Evolutionary conservation across 2,888 invertebrate species (phyloP).

Genomic region (Aphidius colemani): DNA sequence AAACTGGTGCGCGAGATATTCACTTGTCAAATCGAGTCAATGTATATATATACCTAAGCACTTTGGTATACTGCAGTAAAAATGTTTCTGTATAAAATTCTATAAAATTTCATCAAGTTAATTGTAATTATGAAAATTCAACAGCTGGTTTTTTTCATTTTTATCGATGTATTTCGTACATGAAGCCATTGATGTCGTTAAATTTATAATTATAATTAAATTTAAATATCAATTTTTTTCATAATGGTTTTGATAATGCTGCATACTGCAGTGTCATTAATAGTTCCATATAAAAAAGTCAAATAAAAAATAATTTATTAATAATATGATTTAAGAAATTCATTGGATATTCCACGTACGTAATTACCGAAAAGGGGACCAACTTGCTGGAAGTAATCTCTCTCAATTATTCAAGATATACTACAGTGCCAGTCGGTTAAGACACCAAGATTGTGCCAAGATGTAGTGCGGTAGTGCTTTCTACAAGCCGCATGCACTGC

Average conservation of each 20-base stretch:
- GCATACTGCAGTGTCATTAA: too few species aligned
- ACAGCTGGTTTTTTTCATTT: slow-evolving; percentile 8
- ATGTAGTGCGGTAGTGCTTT: not conserved
- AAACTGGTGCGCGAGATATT: slow-evolving; percentile 54
- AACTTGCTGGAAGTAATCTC: slow-evolving; percentile 45
- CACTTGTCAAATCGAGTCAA: slow-evolving; percentile 59
- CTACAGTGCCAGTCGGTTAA: too few species aligned
- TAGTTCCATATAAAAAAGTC: not conserved
- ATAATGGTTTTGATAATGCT: not conserved
- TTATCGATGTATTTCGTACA: too few species aligned
- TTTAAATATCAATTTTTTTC: too few species aligned
- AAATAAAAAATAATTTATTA: not conserved
- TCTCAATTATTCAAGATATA: slow-evolving; percentile 49
- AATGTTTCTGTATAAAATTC: too few species aligned
- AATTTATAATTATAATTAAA: too few species aligned
- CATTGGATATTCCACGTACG: slow-evolving; percentile 50
- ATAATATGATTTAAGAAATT: slow-evolving; percentile 5
- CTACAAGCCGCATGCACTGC: not conserved
- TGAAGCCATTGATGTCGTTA: too few species aligned
- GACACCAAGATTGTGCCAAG: not conserved
- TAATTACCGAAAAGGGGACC: slow-evolving; percentile 55
- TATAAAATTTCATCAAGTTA: too few species aligned
- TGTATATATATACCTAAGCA: slow-evolving; percentile 43
- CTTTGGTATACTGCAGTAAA: slow-evolving; percentile 32
- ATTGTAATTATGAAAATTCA: slow-evolving; percentile 45